Conservation (phyloP, 2,797 vertebrate species). For the Enteromius treurensis region DNA sequence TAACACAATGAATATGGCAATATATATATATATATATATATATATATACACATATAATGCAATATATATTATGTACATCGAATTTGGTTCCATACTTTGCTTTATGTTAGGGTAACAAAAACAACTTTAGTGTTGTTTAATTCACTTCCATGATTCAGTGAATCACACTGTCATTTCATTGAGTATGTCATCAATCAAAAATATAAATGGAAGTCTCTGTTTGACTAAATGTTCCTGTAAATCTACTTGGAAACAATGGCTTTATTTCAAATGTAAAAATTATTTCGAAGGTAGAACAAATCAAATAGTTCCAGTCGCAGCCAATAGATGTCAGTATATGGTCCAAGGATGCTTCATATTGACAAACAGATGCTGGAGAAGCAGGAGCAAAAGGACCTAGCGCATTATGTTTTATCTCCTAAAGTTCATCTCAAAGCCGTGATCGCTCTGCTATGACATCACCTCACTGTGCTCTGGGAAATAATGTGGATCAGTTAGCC, state of each 20-base stretch:
- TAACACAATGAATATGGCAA: background rate
- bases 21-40: too few species aligned
- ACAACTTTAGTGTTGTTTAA: background rate
- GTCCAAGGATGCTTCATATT: background rate
- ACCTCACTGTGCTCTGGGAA: slow-evolving; percentile 16
- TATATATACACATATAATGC: too few species aligned
- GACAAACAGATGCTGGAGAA: background rate
- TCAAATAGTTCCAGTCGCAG: background rate
- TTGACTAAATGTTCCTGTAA: background rate
- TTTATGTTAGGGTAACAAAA: background rate
- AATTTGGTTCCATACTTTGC: background rate
- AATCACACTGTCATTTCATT: background rate
- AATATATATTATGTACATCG: background rate
- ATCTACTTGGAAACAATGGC: background rate
- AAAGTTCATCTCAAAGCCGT: background rate
- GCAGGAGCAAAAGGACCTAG: background rate
- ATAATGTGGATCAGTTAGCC: slow-evolving; percentile 37
- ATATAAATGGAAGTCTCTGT: background rate
- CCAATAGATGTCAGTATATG: background rate
- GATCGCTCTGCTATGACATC: slow-evolving; percentile 22
- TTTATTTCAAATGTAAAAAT: background rate
- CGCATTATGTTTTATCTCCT: slow-evolving; percentile 4
- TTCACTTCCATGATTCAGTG: background rate
- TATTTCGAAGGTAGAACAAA: background rate
- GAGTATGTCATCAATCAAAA: background rate